These are phyloP conservation scores for Columba janthina DNA, from an alignment of 2,113 vertebrate species.

Conservation along the genomic window DNA sequence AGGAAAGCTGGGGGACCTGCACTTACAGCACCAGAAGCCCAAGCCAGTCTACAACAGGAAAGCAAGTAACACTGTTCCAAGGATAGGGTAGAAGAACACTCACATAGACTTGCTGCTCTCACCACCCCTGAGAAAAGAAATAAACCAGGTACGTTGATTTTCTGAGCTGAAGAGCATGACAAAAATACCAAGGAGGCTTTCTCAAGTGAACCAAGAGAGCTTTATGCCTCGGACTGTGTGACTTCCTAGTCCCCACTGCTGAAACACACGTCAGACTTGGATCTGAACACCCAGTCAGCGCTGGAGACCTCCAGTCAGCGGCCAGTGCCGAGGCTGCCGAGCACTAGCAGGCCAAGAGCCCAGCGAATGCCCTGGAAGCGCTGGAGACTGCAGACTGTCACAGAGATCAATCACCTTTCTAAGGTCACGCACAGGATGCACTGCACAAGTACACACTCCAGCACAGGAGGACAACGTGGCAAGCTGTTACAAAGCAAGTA, in stretches of 20 bases:
- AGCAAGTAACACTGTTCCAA: neutral
- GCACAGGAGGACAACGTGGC: neutral
- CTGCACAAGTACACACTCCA: neutral
- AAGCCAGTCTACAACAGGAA: neutral
- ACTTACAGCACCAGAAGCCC: neutral
- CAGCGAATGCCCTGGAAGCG: neutral
- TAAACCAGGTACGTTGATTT: neutral
- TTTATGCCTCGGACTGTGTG: neutral
- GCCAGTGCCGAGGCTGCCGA: neutral
- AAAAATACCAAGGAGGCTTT: neutral
- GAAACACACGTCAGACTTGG: neutral
- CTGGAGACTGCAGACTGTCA: neutral
- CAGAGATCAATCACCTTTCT: neutral
- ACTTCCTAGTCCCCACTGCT: neutral
- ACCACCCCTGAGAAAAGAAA: neutral
- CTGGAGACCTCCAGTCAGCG: neutral
- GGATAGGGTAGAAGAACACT: neutral
- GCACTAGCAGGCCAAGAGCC: neutral
- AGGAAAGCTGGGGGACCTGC: neutral
- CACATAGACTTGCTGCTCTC: neutral
- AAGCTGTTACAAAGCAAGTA: neutral
- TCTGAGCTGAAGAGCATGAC: neutral
- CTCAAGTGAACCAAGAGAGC: neutral
- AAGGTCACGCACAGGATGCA: neutral
- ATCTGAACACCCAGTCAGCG: neutral